Conservation (phyloP, 2,113 vertebrate genomes). For the Austrofundulus limnaeus region DNA sequence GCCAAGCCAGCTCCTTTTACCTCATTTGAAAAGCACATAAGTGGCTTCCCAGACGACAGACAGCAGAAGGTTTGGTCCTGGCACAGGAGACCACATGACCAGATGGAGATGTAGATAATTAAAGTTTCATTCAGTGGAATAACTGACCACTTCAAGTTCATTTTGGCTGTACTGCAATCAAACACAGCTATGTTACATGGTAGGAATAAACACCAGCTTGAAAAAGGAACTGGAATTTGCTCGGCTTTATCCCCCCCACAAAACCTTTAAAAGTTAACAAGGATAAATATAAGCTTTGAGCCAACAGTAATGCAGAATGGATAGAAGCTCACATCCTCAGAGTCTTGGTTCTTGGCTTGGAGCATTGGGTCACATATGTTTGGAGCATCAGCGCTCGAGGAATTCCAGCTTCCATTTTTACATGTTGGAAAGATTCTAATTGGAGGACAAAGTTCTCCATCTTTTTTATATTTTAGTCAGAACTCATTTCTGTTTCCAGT, state of each 20-base stretch:
- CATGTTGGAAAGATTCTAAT: conserved; percentile 53
- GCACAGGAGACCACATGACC: conserved; percentile 44
- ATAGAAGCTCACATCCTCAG: not conserved
- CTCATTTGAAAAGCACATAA: conserved; percentile 54
- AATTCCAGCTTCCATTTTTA: conserved; percentile 37
- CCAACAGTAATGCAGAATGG: conserved; percentile 6
- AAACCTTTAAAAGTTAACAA: conserved; percentile 27
- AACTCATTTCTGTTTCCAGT: conserved; percentile 53
- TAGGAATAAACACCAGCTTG: not conserved
- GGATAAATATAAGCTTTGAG: conserved; percentile 9
- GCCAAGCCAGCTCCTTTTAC: conserved; percentile 60
- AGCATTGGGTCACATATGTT: conserved; percentile 35
- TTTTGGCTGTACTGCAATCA: conserved; percentile 33
- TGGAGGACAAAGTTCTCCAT: conserved; percentile 49
- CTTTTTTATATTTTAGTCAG: conserved; percentile 55
- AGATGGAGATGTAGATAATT: conserved; percentile 68
- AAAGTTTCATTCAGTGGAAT: conserved; percentile 53
- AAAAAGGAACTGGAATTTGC: conserved; percentile 1
- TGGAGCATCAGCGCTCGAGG: conserved; percentile 43
- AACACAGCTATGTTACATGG: conserved; percentile 13
- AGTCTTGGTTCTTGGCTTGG: conserved; percentile 29
- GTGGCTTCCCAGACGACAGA: conserved; percentile 38
- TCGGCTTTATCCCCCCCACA: not conserved
- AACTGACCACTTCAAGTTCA: conserved; percentile 35
- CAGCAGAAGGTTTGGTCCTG: conserved; percentile 58